A percentile compares a stretch with the other conserved stretches of the same genome.
These are phyloP conservation scores for Bombus balteatus DNA, from an alignment of 1,140 invertebrate genomes.

Conservation along the genomic window DNA sequence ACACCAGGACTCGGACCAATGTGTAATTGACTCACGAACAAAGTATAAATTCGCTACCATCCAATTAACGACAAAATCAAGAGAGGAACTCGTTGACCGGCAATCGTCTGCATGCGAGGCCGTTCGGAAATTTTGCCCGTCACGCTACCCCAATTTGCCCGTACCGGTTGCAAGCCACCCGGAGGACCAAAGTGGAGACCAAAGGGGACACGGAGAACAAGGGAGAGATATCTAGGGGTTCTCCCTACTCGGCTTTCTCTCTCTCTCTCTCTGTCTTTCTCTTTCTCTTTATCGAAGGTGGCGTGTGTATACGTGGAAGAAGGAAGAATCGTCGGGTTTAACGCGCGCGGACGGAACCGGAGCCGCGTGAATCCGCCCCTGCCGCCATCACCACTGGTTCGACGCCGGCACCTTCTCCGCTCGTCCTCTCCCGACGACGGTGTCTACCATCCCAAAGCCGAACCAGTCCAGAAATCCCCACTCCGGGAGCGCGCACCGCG, in stretches of 20 bases:
- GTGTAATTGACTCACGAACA: slow-evolving; percentile 36
- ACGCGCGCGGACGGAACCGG: slow-evolving; percentile 10
- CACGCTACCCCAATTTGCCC: slow-evolving; percentile 41
- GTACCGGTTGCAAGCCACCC: background rate
- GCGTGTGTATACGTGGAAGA: background rate
- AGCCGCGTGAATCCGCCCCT: slow-evolving; percentile 50
- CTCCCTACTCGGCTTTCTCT: background rate
- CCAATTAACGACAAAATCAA: slow-evolving; percentile 42
- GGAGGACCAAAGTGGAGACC: slow-evolving; percentile 14
- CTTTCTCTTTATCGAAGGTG: too few relatives aligned
- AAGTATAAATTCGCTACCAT: slow-evolving; percentile 44
- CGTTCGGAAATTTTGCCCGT: slow-evolving; percentile 34
- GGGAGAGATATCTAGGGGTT: slow-evolving; percentile 23
- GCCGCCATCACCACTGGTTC: slow-evolving; percentile 57
- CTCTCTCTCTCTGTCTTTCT: too few relatives aligned
- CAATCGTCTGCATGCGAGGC: slow-evolving; percentile 48
- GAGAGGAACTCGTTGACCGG: slow-evolving; percentile 41
- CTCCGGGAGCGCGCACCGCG: slow-evolving; percentile 63
- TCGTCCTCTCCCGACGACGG: slow-evolving; percentile 58
- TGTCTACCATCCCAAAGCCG: slow-evolving; percentile 71
- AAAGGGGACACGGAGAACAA: slow-evolving; percentile 32
- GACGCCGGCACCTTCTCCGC: slow-evolving; percentile 62
- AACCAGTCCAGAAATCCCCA: slow-evolving; percentile 77
- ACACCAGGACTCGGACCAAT: background rate
- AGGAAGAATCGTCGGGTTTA: slow-evolving; percentile 1